These are phyloP conservation scores for Aphis craccivora DNA, from an alignment of 1,140 invertebrate genomes.

Conservation along the genomic window DNA sequence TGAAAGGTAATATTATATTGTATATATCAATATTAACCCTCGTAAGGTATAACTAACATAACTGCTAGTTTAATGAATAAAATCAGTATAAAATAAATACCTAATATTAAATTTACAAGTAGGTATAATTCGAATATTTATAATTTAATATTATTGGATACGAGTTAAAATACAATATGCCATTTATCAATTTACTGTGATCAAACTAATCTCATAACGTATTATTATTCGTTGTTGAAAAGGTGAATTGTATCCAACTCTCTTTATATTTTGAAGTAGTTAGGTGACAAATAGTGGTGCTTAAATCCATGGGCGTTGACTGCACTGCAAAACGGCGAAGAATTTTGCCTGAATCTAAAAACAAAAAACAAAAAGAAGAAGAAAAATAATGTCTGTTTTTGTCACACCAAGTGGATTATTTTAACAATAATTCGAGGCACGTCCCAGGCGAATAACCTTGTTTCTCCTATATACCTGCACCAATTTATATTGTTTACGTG, in stretches of 20 bases:
- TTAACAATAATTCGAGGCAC: conserved; percentile 55
- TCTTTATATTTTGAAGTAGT: conserved; percentile 29
- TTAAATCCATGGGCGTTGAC: neutral
- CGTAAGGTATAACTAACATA: neutral
- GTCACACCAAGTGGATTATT: conserved; percentile 54
- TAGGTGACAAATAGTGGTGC: conserved; percentile 20
- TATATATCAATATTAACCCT: neutral
- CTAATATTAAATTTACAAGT: neutral
- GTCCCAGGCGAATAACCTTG: conserved; percentile 44
- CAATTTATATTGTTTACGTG: conserved; percentile 56
- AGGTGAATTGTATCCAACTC: neutral
- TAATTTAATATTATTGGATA: too few species aligned
- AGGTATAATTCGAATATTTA: too few species aligned
- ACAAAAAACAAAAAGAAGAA: neutral
- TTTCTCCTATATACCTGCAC: conserved; percentile 47
- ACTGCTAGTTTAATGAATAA: neutral
- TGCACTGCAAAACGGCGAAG: conserved; percentile 11
- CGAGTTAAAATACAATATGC: too few species aligned
- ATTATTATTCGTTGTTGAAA: neutral
- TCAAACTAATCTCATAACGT: neutral
- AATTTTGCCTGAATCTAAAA: conserved; percentile 24
- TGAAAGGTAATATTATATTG: neutral
- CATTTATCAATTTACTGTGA: neutral
- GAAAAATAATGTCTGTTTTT: conserved; percentile 52
- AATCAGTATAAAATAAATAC: neutral